These are phyloP conservation scores for Paramisgurnus dabryanus DNA, from an alignment of 2,113 vertebrate genomes.

Conservation along the genomic window DNA sequence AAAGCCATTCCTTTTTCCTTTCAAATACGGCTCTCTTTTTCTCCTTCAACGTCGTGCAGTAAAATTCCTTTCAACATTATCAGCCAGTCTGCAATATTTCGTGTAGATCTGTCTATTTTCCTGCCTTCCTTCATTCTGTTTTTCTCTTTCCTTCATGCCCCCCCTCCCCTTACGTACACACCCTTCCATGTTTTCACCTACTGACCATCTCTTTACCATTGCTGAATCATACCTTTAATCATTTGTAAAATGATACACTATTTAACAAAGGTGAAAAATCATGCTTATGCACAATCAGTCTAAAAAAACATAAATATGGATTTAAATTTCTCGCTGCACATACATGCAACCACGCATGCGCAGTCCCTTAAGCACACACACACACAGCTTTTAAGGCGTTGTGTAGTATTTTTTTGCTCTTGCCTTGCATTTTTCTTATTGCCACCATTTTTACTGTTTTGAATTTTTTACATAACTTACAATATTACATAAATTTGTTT, in stretches of 20 bases:
- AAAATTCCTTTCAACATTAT: constrained; percentile 27
- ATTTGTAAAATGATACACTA: not conserved
- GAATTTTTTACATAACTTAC: not conserved
- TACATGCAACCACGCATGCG: constrained; percentile 40
- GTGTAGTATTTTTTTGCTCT: constrained; percentile 42
- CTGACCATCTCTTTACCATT: constrained; percentile 20
- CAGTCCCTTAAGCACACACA: constrained; percentile 43
- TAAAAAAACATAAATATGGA: not conserved
- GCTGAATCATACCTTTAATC: constrained; percentile 14
- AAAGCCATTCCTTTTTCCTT: not conserved
- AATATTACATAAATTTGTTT: not conserved
- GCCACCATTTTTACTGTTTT: not conserved
- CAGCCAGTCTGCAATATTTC: constrained; percentile 55
- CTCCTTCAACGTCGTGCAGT: not conserved
- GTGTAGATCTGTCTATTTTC: constrained; percentile 67
- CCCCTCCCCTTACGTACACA: constrained; percentile 64
- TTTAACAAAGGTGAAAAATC: not conserved
- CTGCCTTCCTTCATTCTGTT: constrained; percentile 29
- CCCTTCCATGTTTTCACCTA: constrained; percentile 70
- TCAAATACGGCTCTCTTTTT: not conserved
- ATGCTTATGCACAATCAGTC: not conserved
- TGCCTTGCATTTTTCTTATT: constrained; percentile 49
- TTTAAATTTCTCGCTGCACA: constrained; percentile 23
- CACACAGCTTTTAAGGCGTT: constrained; percentile 34
- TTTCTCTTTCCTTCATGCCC: constrained; percentile 45